These are phyloP conservation scores for Helicoverpa armigera DNA, from an alignment of 1,140 invertebrate species.

Conservation along the genomic window DNA sequence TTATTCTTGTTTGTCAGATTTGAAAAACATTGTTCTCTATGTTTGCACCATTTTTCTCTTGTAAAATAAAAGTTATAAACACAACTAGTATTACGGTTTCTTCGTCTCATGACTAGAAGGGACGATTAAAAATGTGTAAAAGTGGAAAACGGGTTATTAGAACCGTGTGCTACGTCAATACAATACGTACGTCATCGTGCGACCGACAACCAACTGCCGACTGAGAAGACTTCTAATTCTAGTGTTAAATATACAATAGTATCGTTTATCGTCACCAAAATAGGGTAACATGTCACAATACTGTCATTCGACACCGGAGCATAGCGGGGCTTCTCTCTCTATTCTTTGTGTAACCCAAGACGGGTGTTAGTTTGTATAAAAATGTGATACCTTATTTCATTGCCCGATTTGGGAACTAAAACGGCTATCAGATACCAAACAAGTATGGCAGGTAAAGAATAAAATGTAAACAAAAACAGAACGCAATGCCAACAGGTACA, in stretches of 20 bases:
- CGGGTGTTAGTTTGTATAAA: constrained; percentile 27
- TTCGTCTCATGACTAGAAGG: neutral
- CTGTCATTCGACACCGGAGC: constrained; percentile 28
- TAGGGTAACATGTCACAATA: constrained; percentile 47
- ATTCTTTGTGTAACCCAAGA: constrained; percentile 44
- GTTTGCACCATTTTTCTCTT: too few relatives aligned
- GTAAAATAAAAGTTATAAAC: too few relatives aligned
- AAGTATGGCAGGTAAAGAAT: constrained; percentile 6
- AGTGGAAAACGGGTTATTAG: too few relatives aligned
- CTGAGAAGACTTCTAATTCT: constrained; percentile 40
- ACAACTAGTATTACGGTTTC: too few relatives aligned
- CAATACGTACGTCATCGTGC: constrained; percentile 35
- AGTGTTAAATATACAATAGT: constrained; percentile 19
- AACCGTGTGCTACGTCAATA: neutral
- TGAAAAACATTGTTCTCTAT: too few relatives aligned
- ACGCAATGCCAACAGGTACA: constrained; percentile 26
- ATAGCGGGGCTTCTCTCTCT: constrained; percentile 49
- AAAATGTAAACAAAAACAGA: constrained; percentile 40
- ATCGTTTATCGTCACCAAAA: constrained; percentile 44
- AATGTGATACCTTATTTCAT: constrained; percentile 29
- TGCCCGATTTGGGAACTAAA: constrained; percentile 14
- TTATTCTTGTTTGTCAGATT: too few relatives aligned
- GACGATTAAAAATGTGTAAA: constrained; percentile 23
- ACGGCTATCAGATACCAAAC: constrained; percentile 16
- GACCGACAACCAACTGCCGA: neutral